Evolutionary conservation across 1,140 invertebrate species (phyloP), one percentile per base, ranked within the genome.

Genomic region (Formica selysi): DNA sequence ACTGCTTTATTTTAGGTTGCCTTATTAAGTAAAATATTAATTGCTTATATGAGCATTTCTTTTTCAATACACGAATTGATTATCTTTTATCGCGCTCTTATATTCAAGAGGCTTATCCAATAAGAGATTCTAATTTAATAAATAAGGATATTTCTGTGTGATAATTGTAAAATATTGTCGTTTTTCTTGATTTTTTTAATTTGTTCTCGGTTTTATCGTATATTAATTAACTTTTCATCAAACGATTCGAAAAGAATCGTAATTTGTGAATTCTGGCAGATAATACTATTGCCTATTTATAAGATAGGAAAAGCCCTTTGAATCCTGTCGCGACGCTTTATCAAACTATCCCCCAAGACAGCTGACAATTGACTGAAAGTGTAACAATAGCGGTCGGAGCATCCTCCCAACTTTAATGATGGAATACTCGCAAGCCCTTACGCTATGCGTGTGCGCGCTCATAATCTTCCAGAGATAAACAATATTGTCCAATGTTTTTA

Each of bases 381-480:
- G n/a, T 32, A 38, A 83, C 57, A 76, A 29, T 78, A 32, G 29
- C 44, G 70, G 26, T 51, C 71, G n/a, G 19, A 36, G 19, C 76
- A 86, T 67, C 54, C 68, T 90, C 73, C 80, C 65, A 87, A 88
- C 89, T 87, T 81, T 62, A 76, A 70, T 41, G 79, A 57, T 67
- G 61, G 29, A 61, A 59, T 81, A 64, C 29, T 87, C 38, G 38
- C 29, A 44, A 59, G 36, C 22, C 16, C 3, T 78, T 67, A 65
- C 13, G 19, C 10, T 64, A 41, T 89, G 57, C 51, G 32, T 73
- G 65, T 5, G 36, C 44, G 61, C 70, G 10, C 29, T 32, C 36
- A 22, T 62, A 89, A 91, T 91, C 67, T 41, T 57, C 16, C 51
- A 54, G 84, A 91, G 88, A 87, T 73, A 41, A 22, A 85, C 73